Base-by-base conservation (phyloP, 1,140 invertebrate genomes). In the Sweltsa coloradensis region DNA sequence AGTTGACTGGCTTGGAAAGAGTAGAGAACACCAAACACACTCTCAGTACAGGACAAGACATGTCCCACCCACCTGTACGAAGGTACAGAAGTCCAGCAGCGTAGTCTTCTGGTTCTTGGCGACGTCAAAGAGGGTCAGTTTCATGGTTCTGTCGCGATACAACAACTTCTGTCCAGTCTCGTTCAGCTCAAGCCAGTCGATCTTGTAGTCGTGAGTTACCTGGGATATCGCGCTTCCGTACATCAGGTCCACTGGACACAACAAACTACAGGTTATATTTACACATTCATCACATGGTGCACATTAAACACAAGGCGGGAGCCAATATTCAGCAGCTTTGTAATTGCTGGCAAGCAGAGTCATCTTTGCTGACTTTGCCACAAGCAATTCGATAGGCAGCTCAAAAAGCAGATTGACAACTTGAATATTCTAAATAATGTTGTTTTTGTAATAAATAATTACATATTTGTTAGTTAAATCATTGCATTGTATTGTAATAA, bases 171-270 rank as follows among this genome's bases (percentile, higher is more conserved):
- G 78, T 0, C 85, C 90, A 11, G 89, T 93, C 70, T 98, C 95
- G 65, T 92, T 98, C 26, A 99, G 63, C 64, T 98, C 95, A 3
- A 99, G 64, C 96, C 95, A 98, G 65, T 99, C 93, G 34, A 98
- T 84, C 57, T 92, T 85, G 0, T 86, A 83, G 53, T 95, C 90
- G 63, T 99, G 92, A 53, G 71, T 78, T 36, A 97, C 78, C 61
- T 94, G 84, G 0, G 78, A 76, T 21, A 92, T 57, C 14, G 79
- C 79, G 9, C 78, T 62, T 36, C 82, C 85, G 34, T 68, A 81
- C 0, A 85, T 59, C 7, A 99, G 67, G 63, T 99, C 93, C 14
- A 96, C 79, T 75, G 62, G 40, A 52, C 53, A 36, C 51, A 46
- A 29, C 22, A 22, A 36, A 37, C 19, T 31, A n/a, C 5, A 45